Evolutionary conservation across 2,888 invertebrate species (phyloP), one percentile per base, ranked within the genome.

Genomic region (Orthosia gracilis): DNA sequence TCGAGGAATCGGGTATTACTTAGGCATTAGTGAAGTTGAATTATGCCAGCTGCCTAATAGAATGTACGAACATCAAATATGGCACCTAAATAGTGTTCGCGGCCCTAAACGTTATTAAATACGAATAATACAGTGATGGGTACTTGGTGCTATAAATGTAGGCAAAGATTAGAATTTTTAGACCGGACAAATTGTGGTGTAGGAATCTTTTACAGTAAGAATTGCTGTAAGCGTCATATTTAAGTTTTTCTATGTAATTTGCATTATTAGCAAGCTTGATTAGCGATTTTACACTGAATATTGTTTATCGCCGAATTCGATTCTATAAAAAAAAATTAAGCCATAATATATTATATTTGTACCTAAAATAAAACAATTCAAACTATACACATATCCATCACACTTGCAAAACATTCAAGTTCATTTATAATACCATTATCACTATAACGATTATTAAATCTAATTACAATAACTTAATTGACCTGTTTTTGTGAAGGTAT

Each of bases 391-490:
- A 63, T 54, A 70, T 73, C 13, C 61, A 54, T 65, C 59, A 58
- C 76, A 50, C 57, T 75, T 64, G 74, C 62, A 72, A 78, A 72
- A 84, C 76, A 83, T 82, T 68, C 69, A 82, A 73, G 68, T 76
- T 78, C 72, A 72, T 72, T 82, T 70, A 86, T 81, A 52, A 67
- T 69, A 68, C 3, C 21, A 57, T 82, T 57, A 57, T 84, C 58
- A 67, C 64, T 80, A 76, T 31, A 76, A 73, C 62, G 61, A 68
- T 67, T 47, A 55, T 68, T 76, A 68, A 69, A 73, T 49, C 69
- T 85, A 87, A 69, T 80, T 79, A 82, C 23, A 87, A 82, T 85
- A 80, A 87, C 86, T 80, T 85, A 87, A 76, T 73, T 76, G 74
- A 82, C 74, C 63, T 13, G 69, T 68, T 87, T 75, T 87, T 80